These are phyloP conservation scores for Hydra vulgaris DNA, from an alignment of 30 jellyfish, hydroid and myxozoan species.

Conservation along the genomic window DNA sequence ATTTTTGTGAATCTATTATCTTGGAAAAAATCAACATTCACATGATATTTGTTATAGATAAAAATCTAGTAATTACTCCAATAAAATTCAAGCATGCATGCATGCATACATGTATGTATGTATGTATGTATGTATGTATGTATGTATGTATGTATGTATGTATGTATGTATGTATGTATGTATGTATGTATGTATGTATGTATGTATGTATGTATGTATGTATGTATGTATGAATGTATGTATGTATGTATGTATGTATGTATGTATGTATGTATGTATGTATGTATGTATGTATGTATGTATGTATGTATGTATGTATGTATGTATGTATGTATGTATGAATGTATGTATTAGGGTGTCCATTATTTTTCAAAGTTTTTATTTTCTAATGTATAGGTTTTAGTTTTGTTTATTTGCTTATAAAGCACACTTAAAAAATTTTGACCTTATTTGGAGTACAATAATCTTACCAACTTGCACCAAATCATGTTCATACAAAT, in stretches of 20 bases:
- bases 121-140: not conserved
- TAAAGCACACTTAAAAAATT: too few species aligned
- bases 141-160: not conserved
- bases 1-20: too few species aligned
- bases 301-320: not conserved
- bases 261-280: not conserved
- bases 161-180: not conserved
- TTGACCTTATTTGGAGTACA: too few species aligned
- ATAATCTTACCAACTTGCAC: too few species aligned
- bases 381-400: too few species aligned
- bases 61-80: too few species aligned
- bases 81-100: not conserved
- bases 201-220: not conserved
- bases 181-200: not conserved
- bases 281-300: not conserved
- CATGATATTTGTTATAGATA: too few species aligned
- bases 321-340: not conserved
- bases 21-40: too few species aligned
- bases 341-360: not conserved
- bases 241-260: not conserved
- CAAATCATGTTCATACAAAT: too few species aligned
- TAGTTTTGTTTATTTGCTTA: too few species aligned
- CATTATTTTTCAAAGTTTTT: too few species aligned
- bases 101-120: not conserved
- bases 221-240: not conserved